These are phyloP conservation scores for Ciconia nigra DNA, from an alignment of 2,797 vertebrate genomes.

Conservation along the genomic window DNA sequence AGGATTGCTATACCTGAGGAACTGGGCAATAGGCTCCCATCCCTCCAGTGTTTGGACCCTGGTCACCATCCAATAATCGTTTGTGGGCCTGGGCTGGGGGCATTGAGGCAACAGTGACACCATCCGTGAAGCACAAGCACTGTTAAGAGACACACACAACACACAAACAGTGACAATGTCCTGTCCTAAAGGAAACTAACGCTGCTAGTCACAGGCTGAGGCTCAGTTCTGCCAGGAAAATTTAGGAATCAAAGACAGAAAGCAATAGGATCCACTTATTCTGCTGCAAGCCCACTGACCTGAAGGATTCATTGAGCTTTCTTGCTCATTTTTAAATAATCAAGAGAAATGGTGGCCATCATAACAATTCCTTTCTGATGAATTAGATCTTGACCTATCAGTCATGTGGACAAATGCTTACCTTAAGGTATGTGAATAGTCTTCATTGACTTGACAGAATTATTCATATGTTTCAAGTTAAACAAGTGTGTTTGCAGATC, in stretches of 20 bases:
- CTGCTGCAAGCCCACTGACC: not conserved
- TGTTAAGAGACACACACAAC: constrained; percentile 31
- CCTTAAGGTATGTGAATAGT: not conserved
- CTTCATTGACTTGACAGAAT: not conserved
- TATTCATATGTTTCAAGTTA: not conserved
- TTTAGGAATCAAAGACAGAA: not conserved
- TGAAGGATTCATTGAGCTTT: not conserved
- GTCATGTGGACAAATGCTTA: not conserved
- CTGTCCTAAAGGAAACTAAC: not conserved
- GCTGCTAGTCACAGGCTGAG: not conserved
- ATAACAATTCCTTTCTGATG: not conserved
- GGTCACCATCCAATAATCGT: constrained; percentile 79
- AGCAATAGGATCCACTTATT: not conserved
- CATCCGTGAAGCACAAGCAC: constrained; percentile 88
- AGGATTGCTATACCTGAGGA: constrained; percentile 77
- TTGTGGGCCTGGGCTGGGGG: constrained; percentile 87
- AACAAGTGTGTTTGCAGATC: not conserved
- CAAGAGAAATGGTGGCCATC: not conserved
- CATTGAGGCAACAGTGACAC: constrained; percentile 77
- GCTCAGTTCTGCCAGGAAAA: not conserved
- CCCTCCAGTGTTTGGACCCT: constrained; percentile 81
- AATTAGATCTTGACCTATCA: not conserved
- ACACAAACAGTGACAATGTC: not conserved
- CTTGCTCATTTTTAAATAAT: not conserved
- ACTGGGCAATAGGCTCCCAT: constrained; percentile 88